Evolutionary conservation across 2,888 invertebrate genomes (phyloP).

Genomic region (Himalopsyche japonica): DNA sequence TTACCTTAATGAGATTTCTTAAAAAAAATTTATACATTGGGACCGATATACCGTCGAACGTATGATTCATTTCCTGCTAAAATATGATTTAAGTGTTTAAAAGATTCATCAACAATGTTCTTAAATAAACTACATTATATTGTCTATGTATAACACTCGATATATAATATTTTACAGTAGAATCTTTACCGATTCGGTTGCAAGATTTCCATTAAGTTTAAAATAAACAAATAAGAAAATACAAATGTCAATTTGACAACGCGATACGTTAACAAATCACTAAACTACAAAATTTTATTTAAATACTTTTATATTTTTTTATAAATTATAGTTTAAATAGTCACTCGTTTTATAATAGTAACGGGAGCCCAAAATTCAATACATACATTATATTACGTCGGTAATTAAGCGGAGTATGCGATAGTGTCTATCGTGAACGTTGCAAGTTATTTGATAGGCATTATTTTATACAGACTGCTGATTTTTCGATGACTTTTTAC

Average conservation of each 20-base stretch:
- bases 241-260: conserved; percentile 1
- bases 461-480: background rate
- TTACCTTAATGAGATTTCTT: background rate
- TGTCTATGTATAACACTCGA: conserved; percentile 14
- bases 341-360: background rate
- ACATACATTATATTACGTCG: background rate
- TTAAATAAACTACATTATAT: conserved; percentile 11
- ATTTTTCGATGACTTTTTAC: background rate
- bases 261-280: background rate
- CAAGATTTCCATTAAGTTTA: background rate
- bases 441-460: background rate
- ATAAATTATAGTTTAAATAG: background rate
- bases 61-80: background rate
- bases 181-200: conserved; percentile 5
- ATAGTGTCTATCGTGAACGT: background rate
- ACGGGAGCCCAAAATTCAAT: background rate
- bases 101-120: conserved; percentile 3
- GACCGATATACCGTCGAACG: background rate
- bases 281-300: background rate
- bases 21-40: conserved; percentile 2
- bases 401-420: background rate
- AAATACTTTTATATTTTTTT: background rate
- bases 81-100: background rate
- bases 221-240: background rate
- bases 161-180: conserved; percentile 23